Conservation (phyloP, 1,140 invertebrate genomes). For the Drosophila nasuta region DNA sequence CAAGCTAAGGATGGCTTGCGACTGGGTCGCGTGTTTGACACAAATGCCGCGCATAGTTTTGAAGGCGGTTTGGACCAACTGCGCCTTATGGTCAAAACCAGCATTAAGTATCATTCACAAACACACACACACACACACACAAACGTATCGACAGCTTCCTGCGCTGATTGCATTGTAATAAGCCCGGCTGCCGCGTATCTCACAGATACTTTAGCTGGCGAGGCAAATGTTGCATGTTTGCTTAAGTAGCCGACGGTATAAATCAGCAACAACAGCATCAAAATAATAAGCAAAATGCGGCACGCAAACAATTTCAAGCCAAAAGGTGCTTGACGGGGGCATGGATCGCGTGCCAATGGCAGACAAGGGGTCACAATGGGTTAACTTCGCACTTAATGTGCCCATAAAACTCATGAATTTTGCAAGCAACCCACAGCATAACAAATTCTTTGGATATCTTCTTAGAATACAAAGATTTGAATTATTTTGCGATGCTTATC, state of each 20-base stretch:
- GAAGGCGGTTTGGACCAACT: constrained; percentile 75
- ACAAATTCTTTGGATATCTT: constrained; percentile 5
- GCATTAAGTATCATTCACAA: constrained; percentile 25
- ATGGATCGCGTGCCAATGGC: constrained; percentile 65
- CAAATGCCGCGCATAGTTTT: constrained; percentile 82
- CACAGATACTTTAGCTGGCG: constrained; percentile 37
- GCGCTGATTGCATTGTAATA: constrained; percentile 80
- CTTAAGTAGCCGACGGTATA: constrained; percentile 57
- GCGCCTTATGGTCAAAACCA: constrained; percentile 77
- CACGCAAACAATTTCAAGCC: constrained; percentile 61
- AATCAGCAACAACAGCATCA: constrained; percentile 15
- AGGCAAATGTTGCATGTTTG: constrained; percentile 63
- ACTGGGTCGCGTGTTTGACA: constrained; percentile 82
- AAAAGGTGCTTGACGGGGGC: constrained; percentile 4
- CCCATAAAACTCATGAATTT: constrained; percentile 2
- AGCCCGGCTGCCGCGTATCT: constrained; percentile 54
- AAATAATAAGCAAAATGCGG: constrained; percentile 60
- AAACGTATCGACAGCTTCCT: constrained; percentile 56
- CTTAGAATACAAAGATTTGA: not conserved
- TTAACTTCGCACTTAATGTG: constrained; percentile 55
- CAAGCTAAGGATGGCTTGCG: constrained; percentile 42
- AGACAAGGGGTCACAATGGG: constrained; percentile 63
- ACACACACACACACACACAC: constrained; percentile 16
- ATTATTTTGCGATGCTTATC: not conserved
- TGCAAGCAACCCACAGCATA: constrained; percentile 5